Conservation (phyloP, 2,888 invertebrate genomes). For the Euproctis similis region DNA sequence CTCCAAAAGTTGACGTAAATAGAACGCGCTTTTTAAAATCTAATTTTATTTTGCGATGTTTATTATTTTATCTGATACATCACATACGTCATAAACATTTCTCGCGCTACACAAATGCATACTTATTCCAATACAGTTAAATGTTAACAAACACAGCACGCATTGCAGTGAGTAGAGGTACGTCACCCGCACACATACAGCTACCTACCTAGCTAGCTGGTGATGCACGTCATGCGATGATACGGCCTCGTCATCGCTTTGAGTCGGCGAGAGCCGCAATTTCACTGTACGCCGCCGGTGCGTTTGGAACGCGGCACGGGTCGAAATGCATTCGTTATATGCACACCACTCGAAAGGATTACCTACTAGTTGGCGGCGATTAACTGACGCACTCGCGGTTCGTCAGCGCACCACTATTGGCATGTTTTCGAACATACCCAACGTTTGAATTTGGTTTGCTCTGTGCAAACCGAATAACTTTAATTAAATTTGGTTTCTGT, state of each 20-base stretch:
- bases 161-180: conserved; percentile 16
- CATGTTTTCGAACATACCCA: conserved; percentile 48
- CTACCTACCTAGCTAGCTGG: too few species aligned
- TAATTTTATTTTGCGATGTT: too few species aligned
- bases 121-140: too few species aligned
- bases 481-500: conserved; percentile 30
- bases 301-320: conserved; percentile 37
- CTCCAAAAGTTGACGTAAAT: too few species aligned
- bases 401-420: conserved; percentile 43
- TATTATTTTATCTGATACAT: too few species aligned
- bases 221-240: conserved; percentile 52
- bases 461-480: conserved; percentile 34
- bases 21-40: too few species aligned
- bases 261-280: conserved; percentile 56
- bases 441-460: conserved; percentile 43
- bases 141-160: conserved; percentile 14
- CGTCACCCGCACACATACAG: conserved; percentile 24
- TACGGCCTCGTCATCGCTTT: conserved; percentile 60
- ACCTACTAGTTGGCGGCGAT: conserved; percentile 65
- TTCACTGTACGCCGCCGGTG: conserved; percentile 41
- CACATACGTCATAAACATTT: too few species aligned
- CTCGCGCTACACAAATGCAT: too few species aligned
- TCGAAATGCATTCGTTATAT: conserved; percentile 62
- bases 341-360: conserved; percentile 68
- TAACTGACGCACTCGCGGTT: conserved; percentile 58